phyloP scores from a whole-genome alignment of 2,888 invertebrate genomes.

The Agapetus fuscipes region DNA sequence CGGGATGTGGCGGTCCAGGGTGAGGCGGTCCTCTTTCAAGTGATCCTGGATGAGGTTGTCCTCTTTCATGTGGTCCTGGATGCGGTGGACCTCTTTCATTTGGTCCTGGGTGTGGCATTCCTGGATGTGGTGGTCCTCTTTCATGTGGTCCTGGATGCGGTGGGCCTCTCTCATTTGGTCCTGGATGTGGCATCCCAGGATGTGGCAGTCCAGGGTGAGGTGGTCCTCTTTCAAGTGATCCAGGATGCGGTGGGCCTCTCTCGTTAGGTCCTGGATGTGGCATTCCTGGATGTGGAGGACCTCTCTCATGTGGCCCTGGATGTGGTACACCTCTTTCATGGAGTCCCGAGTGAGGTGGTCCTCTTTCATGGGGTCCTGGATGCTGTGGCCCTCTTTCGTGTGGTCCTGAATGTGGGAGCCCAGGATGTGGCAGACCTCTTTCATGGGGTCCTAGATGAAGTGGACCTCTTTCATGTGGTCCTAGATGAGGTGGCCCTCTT shows the following conservation, averaged over 20 bases:
- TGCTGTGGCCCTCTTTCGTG: conserved; percentile 22
- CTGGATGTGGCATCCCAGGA: conserved; percentile 18
- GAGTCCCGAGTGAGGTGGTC: conserved; percentile 7
- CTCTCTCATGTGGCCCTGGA: conserved; percentile 10
- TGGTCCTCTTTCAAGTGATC: conserved; percentile 19
- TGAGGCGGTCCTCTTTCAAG: conserved; percentile 19
- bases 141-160: conserved; percentile 19
- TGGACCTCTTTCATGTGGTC: no score
- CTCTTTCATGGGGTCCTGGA: conserved; percentile 18
- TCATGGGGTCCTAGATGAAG: not conserved
- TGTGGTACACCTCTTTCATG: conserved; percentile 19
- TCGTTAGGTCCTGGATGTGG: conserved; percentile 26
- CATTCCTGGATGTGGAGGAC: not conserved
- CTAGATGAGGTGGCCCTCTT: no score
- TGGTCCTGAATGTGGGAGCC: conserved; percentile 4
- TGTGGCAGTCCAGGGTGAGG: conserved; percentile 8
- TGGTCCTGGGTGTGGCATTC: conserved; percentile 25
- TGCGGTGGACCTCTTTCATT: conserved; percentile 24
- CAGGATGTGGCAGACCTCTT: conserved; percentile 8
- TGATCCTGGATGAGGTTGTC: conserved; percentile 7
- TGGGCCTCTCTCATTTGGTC: conserved; percentile 19
- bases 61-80: conserved; percentile 11
- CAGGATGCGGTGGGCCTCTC: conserved; percentile 16
- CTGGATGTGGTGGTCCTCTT: not conserved
- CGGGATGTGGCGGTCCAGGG: conserved; percentile 18